Evolutionary conservation across 2,888 invertebrate genomes (phyloP).

Genomic region (Aleiodes testaceus): DNA sequence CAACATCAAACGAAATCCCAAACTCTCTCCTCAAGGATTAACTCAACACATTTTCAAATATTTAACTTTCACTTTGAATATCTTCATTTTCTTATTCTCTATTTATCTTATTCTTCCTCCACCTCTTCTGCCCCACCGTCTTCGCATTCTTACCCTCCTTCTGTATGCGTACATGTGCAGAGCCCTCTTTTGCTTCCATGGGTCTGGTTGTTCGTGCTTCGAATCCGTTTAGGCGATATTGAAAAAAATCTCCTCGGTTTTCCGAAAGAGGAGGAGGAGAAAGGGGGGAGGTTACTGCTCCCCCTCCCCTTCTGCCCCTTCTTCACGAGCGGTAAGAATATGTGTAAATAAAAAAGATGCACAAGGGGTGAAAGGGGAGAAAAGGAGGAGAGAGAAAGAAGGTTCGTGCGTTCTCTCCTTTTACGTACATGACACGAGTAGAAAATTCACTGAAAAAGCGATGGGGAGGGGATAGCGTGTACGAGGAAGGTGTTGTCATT

Average conservation of each 20-base stretch:
- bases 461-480: no score
- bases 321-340: constrained; percentile 13
- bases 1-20: no score
- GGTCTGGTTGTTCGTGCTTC: constrained; percentile 46
- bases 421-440: constrained; percentile 34
- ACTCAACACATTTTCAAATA: no score
- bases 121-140: constrained; percentile 17
- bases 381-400: constrained; percentile 17
- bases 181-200: constrained; percentile 9
- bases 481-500: constrained; percentile 42
- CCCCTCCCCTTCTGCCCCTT: not conserved
- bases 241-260: constrained; percentile 38
- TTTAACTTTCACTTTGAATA: no score
- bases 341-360: constrained; percentile 27
- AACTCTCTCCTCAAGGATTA: no score
- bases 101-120: constrained; percentile 25
- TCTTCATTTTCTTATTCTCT: not conserved
- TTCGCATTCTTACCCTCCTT: constrained; percentile 5
- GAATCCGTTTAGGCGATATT: constrained; percentile 54
- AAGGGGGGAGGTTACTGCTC: no score
- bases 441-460: constrained; percentile 31
- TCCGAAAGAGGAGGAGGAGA: not conserved
- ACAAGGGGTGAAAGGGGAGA: constrained; percentile 3
- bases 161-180: constrained; percentile 24
- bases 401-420: constrained; percentile 1